phyloP scores from a whole-genome alignment of 2,888 invertebrate species.

The Tupiocoris notatus region DNA sequence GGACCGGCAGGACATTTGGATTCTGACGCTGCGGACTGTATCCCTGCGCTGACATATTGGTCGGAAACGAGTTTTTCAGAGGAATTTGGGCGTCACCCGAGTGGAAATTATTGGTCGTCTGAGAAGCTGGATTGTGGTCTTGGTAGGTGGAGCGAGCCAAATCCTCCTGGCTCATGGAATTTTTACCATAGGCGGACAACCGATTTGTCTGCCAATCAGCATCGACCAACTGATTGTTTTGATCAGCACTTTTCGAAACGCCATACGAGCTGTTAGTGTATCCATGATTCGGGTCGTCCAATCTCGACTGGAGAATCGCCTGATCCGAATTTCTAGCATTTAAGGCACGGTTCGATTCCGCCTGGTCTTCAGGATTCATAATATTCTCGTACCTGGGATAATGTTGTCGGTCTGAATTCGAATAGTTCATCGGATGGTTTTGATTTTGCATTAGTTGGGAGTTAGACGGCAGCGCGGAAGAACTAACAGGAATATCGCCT shows the following conservation, averaged over 20 bases:
- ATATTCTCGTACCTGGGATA: constrained; percentile 27
- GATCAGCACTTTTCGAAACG: background rate
- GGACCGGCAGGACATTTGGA: background rate
- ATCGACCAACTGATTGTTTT: constrained; percentile 12
- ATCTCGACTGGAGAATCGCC: constrained; percentile 5
- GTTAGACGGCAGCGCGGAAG: background rate
- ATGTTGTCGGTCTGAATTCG: constrained; percentile 10
- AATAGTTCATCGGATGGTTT: background rate
- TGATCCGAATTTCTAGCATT: background rate
- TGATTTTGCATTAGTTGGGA: background rate
- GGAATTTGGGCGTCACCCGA: background rate
- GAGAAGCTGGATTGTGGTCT: constrained; percentile 2
- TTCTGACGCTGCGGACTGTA: background rate
- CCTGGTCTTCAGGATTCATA: background rate
- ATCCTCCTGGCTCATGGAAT: background rate
- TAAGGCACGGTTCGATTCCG: background rate
- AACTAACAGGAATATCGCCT: too few relatives aligned
- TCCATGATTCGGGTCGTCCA: constrained; percentile 20
- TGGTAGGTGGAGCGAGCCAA: background rate
- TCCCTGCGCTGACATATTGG: background rate
- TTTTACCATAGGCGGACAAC: background rate
- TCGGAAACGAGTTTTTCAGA: background rate
- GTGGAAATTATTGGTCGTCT: background rate
- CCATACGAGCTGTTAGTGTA: constrained; percentile 22
- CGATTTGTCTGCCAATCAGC: constrained; percentile 22